A percentile compares a stretch with the other conserved stretches of the same genome.
Conservation (phyloP, 2,888 invertebrate species). For the Eupithecia inturbata region DNA sequence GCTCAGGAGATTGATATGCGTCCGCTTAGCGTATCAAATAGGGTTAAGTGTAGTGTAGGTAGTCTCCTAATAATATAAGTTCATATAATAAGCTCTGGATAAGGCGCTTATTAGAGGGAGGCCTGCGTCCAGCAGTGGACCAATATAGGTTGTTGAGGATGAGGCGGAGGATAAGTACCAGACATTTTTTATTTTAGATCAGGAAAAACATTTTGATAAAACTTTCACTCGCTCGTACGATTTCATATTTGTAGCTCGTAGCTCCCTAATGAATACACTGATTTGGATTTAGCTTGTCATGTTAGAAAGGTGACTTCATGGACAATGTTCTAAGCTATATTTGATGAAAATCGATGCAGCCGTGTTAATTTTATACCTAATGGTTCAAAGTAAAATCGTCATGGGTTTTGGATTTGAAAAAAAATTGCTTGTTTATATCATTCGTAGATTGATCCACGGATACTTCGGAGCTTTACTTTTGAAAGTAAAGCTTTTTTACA, state of each 20-base stretch:
- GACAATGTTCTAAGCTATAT: not conserved
- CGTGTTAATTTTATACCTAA: not conserved
- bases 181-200: not conserved
- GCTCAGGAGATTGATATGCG: constrained; percentile 38
- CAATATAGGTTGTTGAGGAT: too few relatives aligned
- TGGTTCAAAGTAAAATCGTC: not conserved
- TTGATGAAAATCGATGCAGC: not conserved
- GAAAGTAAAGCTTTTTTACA: not conserved
- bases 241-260: not conserved
- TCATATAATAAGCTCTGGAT: too few relatives aligned
- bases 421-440: too few relatives aligned
- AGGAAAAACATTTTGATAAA: not conserved
- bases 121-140: too few relatives aligned
- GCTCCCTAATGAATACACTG: too few relatives aligned
- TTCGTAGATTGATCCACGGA: too few relatives aligned
- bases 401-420: too few relatives aligned
- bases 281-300: too few relatives aligned
- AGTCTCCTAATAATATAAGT: too few relatives aligned
- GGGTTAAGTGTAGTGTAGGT: too few relatives aligned
- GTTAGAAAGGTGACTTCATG: not conserved
- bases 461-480: not conserved
- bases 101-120: too few relatives aligned
- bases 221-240: not conserved
- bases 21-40: constrained; percentile 14
- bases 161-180: too few relatives aligned